phyloP scores from a whole-genome alignment of 2,797 vertebrate genomes.

The Ctenopoma multispine region DNA sequence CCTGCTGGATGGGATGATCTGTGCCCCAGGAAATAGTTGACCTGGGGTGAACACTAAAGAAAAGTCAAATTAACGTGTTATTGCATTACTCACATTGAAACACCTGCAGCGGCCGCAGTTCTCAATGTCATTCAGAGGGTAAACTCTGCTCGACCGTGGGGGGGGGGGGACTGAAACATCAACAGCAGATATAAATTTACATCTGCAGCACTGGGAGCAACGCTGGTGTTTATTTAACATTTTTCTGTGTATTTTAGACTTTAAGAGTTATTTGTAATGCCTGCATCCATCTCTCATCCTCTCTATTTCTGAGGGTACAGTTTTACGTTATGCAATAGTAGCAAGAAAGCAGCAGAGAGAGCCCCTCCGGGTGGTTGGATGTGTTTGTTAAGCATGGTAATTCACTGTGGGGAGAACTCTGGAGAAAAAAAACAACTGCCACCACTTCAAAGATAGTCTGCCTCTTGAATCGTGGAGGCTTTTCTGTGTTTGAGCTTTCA shows the following conservation, averaged over 20 bases:
- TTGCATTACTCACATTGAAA: conserved; percentile 73
- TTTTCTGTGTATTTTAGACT: conserved; percentile 16
- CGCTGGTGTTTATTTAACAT: conserved; percentile 24
- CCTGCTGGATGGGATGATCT: conserved; percentile 51
- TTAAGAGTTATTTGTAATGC: conserved; percentile 30
- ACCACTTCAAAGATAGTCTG: conserved; percentile 38
- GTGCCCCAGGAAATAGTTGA: conserved; percentile 59
- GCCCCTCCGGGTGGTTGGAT: conserved; percentile 47
- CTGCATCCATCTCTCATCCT: conserved; percentile 12
- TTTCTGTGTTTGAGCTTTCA: conserved; percentile 41
- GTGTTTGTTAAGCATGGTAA: conserved; percentile 67
- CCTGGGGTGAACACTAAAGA: conserved; percentile 67
- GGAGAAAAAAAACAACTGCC: conserved; percentile 13
- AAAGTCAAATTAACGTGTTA: conserved; percentile 73
- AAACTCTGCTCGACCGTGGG: conserved; percentile 44
- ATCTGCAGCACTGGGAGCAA: conserved; percentile 5
- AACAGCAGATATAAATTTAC: conserved; percentile 4
- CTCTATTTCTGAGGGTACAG: conserved; percentile 29
- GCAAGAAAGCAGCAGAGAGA: conserved; percentile 41
- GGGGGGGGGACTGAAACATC: conserved; percentile 31
- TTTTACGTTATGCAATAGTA: conserved; percentile 53
- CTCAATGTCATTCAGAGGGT: conserved; percentile 75
- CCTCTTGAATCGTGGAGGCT: conserved; percentile 28
- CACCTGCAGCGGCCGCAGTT: conserved; percentile 43
- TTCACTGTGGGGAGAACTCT: conserved; percentile 47